Evolutionary conservation across 2,888 invertebrate species (phyloP), one percentile per base, ranked within the genome.

Genomic region (Diloba caeruleocephala): DNA sequence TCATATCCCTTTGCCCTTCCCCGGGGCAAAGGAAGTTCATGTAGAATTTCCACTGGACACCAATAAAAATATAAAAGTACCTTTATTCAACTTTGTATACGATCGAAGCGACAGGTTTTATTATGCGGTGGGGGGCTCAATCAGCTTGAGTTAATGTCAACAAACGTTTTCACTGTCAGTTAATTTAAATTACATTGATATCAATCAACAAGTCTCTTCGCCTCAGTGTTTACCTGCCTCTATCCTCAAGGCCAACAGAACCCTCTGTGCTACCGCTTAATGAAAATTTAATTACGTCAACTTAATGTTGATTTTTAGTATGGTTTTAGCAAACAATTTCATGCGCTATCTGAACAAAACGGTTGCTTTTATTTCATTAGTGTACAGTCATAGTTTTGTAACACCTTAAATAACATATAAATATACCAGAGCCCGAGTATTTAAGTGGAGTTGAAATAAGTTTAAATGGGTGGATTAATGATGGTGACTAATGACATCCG

Each of bases 211-310:
- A 10, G 14, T 36, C 23, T 2, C 6, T 43, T 19, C 31, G 9
- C 31, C 15, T 8, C 45, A 44, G 26, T 74, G 53, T 13, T 39
- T 14, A 9, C 32, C 3, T 0, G 55, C 29, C 57, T 42, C 56
- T 10, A 45, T 0, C 1, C 13, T 15, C 34, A 66, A 62, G 59
- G 56, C 2, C 42, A 29, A 29, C 26, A 39, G 23, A 23, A 15
- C 32, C 14, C 13, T 21, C 45, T 36, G 51, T 39, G 46, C 15
- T 38, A 52, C 51, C 34, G 34, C 61, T 58, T 69, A 62, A 58
- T 75, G 69, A 75, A 58, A 56, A 42, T 72, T 58, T 57, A 62
- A 72, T 75, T 51, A 65, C 72, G 73, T 69, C 44, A 57, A 58
- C 43, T 45, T 63, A 63, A 60, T 74, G 71, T 71, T 71, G 63